Base-by-base conservation (phyloP, 2,113 vertebrate species). In the Eclectus roratus region DNA sequence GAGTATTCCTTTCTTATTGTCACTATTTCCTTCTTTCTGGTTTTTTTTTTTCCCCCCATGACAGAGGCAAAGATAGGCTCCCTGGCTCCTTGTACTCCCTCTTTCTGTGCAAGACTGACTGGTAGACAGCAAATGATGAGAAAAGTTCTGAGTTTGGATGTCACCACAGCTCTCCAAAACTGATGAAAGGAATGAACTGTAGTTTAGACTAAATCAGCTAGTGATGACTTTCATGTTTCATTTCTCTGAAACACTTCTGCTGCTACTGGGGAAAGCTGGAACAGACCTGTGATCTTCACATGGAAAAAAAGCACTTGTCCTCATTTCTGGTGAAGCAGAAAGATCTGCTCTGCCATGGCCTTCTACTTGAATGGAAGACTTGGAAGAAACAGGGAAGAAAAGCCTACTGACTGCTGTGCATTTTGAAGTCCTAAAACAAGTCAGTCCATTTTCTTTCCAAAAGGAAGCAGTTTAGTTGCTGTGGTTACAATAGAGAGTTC, bases 11-110 rank as follows among this genome's bases (percentile, higher is more conserved):
- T 79, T 87, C 25, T 64, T 8, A 2, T 23, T 53, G 17, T 29
- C 2, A 2, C 7, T 41, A 7, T 24, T 63, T 41, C 29, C 8
- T 1, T 2, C 7, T 14, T 39, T 17, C 2, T 20, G 20, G 5
- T 50, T 13, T 28, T 25, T 39, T 29, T 14, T 15, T 29, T 35
- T 17, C 27, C 3, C 1, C 3, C 14, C 12, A 20, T 43, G 12
- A 76, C 4, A 41, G 10, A 61, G 31, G 11, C 2, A 85, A 80
- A 79, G 13, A 6, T 41, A 73, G 37, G 41, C 10, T 66, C 7
- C 33, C 15, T 60, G 37, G 10, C 10, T 58, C 23, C 56, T 53
- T n/a, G 7, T 21, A 69, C 4, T 78, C 5, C 27, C 33, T 49
- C n/a, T 55, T 64, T 43, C 66, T 85, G 14, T 44, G 13, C 3